These are phyloP conservation scores for Butorides virescens DNA, from an alignment of 2,113 vertebrate species.

Conservation along the genomic window DNA sequence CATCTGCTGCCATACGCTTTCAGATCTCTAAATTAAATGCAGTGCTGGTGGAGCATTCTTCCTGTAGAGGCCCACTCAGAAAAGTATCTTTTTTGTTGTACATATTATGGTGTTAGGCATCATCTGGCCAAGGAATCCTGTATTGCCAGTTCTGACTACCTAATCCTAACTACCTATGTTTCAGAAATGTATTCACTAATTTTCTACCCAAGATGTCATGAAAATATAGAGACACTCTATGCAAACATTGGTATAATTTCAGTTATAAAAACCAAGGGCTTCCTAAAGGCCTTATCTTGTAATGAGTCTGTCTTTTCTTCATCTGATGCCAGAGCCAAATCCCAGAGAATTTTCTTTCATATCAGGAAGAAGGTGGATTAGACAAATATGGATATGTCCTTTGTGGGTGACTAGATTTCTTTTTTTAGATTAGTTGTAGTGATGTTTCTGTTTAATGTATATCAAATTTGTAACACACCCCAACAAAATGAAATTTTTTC, in stretches of 20 bases:
- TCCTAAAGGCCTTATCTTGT: neutral
- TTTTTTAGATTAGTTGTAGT: neutral
- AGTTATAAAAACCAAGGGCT: neutral
- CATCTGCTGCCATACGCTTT: neutral
- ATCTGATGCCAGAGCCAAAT: neutral
- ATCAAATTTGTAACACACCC: neutral
- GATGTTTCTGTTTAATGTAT: neutral
- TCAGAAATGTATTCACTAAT: neutral
- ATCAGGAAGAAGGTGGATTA: neutral
- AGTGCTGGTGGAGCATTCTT: neutral
- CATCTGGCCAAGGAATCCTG: neutral
- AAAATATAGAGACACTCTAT: neutral
- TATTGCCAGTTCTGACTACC: neutral
- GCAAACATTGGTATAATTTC: neutral
- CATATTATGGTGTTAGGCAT: rapidly evolving
- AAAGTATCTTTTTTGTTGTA: neutral
- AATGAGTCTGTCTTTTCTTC: neutral
- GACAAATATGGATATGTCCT: neutral
- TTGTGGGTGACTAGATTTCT: neutral
- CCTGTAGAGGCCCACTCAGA: neutral
- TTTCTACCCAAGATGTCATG: neutral
- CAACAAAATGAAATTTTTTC: neutral
- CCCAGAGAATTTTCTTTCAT: neutral
- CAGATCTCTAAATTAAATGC: neutral
- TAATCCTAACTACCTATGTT: neutral